A percentile compares a stretch with the other conserved stretches of the same genome.
These are phyloP conservation scores for Hemicentrotus pulcherrimus DNA, from an alignment of 35 echinoderm and acorn worm genomes.

Conservation along the genomic window DNA sequence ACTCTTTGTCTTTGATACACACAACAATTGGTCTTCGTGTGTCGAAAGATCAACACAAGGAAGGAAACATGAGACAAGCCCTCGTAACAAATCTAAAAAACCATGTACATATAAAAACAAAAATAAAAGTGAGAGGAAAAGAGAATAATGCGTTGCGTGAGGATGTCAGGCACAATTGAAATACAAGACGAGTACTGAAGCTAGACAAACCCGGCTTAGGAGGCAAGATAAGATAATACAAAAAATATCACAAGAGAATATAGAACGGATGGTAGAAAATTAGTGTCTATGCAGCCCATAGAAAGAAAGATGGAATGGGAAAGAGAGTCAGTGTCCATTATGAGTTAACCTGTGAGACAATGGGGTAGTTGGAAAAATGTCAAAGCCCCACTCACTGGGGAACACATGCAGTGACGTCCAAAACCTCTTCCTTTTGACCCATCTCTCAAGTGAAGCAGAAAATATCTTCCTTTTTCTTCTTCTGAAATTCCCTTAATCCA, in stretches of 20 bases:
- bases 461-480: neutral
- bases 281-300: too few species aligned
- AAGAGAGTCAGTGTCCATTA: too few species aligned
- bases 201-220: neutral
- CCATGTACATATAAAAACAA: neutral
- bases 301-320: too few species aligned
- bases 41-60: too few species aligned
- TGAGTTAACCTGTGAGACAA: neutral
- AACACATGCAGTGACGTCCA: neutral
- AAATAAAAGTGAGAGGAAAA: neutral
- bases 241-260: neutral
- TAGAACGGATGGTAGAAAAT: too few species aligned
- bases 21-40: too few species aligned
- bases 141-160: too few species aligned
- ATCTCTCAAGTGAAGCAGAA: neutral
- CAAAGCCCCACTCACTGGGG: neutral
- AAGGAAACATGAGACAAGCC: too few species aligned
- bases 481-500: neutral
- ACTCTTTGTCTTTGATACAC: too few species aligned
- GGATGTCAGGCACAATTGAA: neutral
- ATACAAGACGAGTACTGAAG: neutral
- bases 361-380: neutral
- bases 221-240: neutral
- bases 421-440: neutral
- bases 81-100: neutral